Evolutionary conservation across 2,797 vertebrate species (phyloP), one percentile per base, ranked within the genome.

Genomic region (Gallinago solitaria): DNA sequence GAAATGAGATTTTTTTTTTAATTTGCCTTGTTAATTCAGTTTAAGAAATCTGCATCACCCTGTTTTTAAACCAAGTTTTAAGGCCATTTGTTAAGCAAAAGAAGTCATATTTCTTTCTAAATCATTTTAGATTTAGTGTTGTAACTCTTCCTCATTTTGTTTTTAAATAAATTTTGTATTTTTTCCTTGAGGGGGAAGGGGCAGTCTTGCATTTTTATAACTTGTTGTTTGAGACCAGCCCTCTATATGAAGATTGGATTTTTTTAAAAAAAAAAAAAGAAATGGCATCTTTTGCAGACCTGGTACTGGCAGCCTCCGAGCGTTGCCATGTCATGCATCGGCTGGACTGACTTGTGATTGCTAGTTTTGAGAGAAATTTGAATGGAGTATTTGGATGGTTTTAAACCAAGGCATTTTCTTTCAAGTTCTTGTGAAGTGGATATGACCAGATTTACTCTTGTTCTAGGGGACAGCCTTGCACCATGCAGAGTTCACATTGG

Each of bases 1-100:
- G 97, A 98, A 97, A 97, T 97, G 91, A 97, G 90, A 93, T 95
- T 97, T 97, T 97, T 97, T 97, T 98, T 97, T 96, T 95, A 97
- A 98, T 97, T 98, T 98, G 98, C 98, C 97, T 97, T 98, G 97
- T 97, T 98, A 97, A 98, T 97, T 98, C 96, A 97, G 92, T 97
- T 96, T 95, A 77, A 95, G 92, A 97, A 98, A 97, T 98, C 97
- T 97, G 61, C 96, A 97, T 97, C 87, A 97, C 97, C 97, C 94
- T 95, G 85, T 97, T 98, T 98, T 97, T 95, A 97, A 98, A 97
- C 95, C 93, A 96, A 97, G 94, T 96, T 98, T 97, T 27, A 87
- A 97, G 96, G 96, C 98, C 97, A 97, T 97, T 98, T 97, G 97
- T 98, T 97, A 97, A 96, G 96, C 97, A 95, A 91, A 96, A 97